These are phyloP conservation scores for Baryphthengus martii DNA, from an alignment of 2,113 vertebrate species.

Conservation along the genomic window DNA sequence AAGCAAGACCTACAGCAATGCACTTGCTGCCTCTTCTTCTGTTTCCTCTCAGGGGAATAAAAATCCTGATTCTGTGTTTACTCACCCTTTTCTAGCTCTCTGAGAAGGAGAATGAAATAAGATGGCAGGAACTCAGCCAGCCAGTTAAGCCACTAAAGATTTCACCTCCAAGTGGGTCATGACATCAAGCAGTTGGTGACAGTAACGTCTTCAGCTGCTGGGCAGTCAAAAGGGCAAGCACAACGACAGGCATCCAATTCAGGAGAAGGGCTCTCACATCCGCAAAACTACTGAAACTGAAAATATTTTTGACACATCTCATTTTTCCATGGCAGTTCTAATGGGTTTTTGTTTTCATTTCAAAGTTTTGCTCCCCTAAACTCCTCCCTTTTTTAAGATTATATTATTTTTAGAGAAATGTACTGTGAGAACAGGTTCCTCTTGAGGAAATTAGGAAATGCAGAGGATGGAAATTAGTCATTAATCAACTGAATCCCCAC, in stretches of 20 bases:
- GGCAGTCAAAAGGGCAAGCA: not conserved
- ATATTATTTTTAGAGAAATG: constrained; percentile 26
- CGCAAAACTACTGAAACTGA: not conserved
- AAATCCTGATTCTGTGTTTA: not conserved
- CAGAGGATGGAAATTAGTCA: constrained; percentile 54
- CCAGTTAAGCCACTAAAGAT: not conserved
- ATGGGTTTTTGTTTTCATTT: not conserved
- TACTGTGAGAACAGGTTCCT: not conserved
- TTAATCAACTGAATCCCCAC: constrained; percentile 53
- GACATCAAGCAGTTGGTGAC: not conserved
- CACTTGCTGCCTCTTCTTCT: not conserved
- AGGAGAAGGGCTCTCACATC: not conserved
- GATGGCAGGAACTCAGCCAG: not conserved
- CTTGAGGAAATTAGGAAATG: not conserved
- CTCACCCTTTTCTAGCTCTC: not conserved
- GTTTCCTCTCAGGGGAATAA: not conserved
- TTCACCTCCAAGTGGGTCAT: not conserved
- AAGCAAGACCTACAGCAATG: not conserved
- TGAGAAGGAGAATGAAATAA: not conserved
- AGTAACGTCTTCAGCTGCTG: not conserved
- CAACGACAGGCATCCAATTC: not conserved
- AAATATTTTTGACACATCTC: not conserved
- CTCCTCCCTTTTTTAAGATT: not conserved
- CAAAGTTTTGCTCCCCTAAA: not conserved
- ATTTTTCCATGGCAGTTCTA: not conserved